Conservation (phyloP, 2,888 invertebrate genomes). For the Erebia palarica region DNA sequence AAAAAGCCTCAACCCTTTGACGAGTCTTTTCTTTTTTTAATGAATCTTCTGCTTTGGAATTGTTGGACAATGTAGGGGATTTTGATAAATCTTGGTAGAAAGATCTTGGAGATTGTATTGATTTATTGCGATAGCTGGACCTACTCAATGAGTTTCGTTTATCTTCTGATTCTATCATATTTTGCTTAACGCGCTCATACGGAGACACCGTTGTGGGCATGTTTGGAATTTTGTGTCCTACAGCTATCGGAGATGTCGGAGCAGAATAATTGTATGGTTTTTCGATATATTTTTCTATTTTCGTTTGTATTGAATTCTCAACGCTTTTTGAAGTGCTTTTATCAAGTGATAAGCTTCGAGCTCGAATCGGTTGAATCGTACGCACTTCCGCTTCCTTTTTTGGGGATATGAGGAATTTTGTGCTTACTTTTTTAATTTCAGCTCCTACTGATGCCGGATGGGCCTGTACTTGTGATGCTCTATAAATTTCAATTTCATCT, state of each 20-base stretch:
- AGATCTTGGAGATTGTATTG: constrained; percentile 50
- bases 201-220: constrained; percentile 75
- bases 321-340: constrained; percentile 46
- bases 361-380: constrained; percentile 71
- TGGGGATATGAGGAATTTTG: constrained; percentile 72
- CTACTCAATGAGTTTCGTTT: constrained; percentile 64
- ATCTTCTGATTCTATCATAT: constrained; percentile 69
- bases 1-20: constrained; percentile 85
- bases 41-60: constrained; percentile 46
- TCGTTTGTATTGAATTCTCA: constrained; percentile 21
- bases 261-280: constrained; percentile 75
- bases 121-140: constrained; percentile 51
- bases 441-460: constrained; percentile 72
- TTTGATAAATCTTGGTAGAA: constrained; percentile 45
- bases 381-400: constrained; percentile 77
- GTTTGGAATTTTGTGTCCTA: constrained; percentile 64
- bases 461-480: constrained; percentile 57
- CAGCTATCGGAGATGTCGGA: constrained; percentile 70
- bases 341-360: constrained; percentile 69
- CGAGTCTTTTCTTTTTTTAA: constrained; percentile 79
- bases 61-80: constrained; percentile 37
- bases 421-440: constrained; percentile 75
- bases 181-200: constrained; percentile 68
- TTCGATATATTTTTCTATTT: constrained; percentile 37
- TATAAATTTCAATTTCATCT: constrained; percentile 65